phyloP scores from a whole-genome alignment of 2,113 vertebrate species.

The Halcyon senegalensis region DNA sequence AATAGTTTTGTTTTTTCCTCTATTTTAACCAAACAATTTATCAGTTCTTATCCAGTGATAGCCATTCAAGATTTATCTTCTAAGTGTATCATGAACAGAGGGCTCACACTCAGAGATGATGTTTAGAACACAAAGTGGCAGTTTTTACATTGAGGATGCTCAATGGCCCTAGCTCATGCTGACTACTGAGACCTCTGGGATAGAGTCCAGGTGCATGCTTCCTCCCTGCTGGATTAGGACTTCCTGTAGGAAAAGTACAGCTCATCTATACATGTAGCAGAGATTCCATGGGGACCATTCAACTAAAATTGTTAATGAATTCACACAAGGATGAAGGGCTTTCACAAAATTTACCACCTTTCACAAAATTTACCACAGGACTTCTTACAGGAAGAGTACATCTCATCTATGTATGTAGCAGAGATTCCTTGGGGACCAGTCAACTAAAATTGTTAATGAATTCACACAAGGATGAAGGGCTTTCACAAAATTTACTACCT shows the following conservation, averaged over 20 bases:
- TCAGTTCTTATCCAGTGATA: neutral
- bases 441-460: neutral
- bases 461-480: neutral
- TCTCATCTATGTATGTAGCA: accelerated
- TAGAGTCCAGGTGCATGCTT: neutral
- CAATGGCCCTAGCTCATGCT: neutral
- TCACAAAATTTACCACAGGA: neutral
- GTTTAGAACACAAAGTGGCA: neutral
- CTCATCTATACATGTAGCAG: neutral
- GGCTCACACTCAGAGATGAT: neutral
- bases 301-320: neutral
- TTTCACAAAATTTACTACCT: neutral
- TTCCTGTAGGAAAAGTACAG: neutral
- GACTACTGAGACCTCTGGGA: neutral
- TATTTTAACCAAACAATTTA: neutral
- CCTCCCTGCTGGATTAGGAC: neutral
- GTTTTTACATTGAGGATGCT: neutral
- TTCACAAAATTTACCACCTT: neutral
- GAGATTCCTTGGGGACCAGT: neutral
- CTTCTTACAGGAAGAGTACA: neutral
- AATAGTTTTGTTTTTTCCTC: neutral
- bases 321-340: neutral
- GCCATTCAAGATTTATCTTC: neutral
- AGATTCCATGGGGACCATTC: neutral
- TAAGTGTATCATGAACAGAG: neutral